These are phyloP conservation scores for Sebastiscus tertius DNA, from an alignment of 2,797 vertebrate species.

Conservation along the genomic window DNA sequence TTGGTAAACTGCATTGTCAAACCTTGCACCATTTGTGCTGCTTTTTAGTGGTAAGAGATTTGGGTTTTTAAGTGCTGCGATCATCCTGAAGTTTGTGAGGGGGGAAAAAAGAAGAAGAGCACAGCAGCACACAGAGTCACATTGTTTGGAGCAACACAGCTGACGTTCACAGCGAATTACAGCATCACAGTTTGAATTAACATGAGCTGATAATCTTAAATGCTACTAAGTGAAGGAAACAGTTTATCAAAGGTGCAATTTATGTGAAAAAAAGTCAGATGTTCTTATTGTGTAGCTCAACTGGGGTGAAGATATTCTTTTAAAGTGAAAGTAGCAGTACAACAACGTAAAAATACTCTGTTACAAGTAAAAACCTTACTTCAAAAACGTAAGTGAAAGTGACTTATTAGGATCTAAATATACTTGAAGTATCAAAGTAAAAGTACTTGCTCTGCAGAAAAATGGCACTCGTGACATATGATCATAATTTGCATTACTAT, in stretches of 20 bases:
- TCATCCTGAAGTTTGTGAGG: not conserved
- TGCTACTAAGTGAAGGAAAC: not conserved
- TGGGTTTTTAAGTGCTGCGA: not conserved
- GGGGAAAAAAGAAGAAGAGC: not conserved
- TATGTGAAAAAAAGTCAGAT: constrained; percentile 40
- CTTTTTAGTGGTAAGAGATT: constrained; percentile 7
- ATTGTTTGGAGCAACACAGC: constrained; percentile 32
- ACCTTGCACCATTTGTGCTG: constrained; percentile 2
- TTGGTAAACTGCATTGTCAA: constrained; percentile 27
- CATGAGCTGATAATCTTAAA: not conserved
- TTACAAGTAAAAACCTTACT: not conserved
- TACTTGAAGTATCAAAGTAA: not conserved
- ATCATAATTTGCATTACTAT: not conserved
- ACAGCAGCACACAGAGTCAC: constrained; percentile 16
- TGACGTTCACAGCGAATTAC: constrained; percentile 35
- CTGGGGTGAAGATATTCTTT: not conserved
- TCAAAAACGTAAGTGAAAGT: not conserved
- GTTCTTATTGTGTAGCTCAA: constrained; percentile 10
- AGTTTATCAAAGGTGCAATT: constrained; percentile 22
- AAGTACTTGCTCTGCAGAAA: not conserved
- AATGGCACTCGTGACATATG: not conserved
- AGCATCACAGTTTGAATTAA: constrained; percentile 38
- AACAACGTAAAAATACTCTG: not conserved
- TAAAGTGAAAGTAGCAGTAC: not conserved
- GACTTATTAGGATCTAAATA: not conserved